phyloP scores from a whole-genome alignment of 92 coral and sea anemone genomes.

The Ricordea florida region DNA sequence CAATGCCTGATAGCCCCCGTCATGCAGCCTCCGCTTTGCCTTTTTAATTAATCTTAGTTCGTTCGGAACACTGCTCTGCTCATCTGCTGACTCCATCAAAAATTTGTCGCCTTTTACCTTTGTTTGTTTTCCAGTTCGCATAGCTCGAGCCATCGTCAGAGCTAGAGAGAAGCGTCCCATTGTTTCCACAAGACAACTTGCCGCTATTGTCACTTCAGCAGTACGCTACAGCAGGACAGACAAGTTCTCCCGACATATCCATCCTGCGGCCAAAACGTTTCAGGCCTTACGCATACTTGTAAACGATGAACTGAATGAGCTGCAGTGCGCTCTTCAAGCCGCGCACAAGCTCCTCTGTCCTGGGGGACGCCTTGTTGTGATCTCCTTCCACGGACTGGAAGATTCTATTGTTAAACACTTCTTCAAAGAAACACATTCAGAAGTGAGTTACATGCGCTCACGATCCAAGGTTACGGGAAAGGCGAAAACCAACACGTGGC shows the following conservation, averaged over 20 bases:
- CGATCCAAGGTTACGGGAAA: conserved; percentile 20
- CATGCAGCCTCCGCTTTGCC: too few relatives aligned
- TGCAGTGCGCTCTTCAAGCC: conserved; percentile 74
- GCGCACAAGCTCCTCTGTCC: conserved; percentile 83
- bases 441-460: conserved; percentile 38
- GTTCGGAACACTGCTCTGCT: too few relatives aligned
- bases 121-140: conserved; percentile 52
- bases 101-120: too few relatives aligned
- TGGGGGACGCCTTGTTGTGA: conserved; percentile 82
- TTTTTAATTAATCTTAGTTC: too few relatives aligned
- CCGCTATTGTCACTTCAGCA: conserved; percentile 73
- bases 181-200: conserved; percentile 72
- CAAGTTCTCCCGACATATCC: conserved; percentile 72
- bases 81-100: too few relatives aligned
- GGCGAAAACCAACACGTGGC: conserved; percentile 62
- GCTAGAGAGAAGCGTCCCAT: conserved; percentile 75
- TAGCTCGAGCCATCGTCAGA: conserved; percentile 78
- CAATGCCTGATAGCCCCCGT: too few relatives aligned
- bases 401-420: conserved; percentile 83
- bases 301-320: conserved; percentile 87
- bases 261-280: conserved; percentile 89
- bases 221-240: conserved; percentile 76
- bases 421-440: conserved; percentile 59
- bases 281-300: conserved; percentile 88
- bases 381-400: conserved; percentile 79